A percentile compares a stretch with the other conserved stretches of the same genome.
Conservation (phyloP, 2,797 vertebrate species). For the Emydoidea blandingii region DNA sequence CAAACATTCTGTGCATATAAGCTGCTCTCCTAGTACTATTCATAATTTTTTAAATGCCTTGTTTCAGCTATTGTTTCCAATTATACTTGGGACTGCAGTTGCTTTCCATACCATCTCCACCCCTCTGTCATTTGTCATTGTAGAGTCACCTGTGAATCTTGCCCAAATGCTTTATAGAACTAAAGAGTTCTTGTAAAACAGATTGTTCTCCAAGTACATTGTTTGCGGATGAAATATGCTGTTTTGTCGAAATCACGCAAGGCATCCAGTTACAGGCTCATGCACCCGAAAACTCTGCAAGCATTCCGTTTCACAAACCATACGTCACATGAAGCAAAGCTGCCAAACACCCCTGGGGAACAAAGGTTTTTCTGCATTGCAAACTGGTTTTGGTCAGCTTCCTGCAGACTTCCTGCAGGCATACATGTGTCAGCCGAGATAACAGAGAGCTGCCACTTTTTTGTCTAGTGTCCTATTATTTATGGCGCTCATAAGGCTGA, state of each 20-base stretch:
- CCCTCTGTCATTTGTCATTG: neutral
- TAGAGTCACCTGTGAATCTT: neutral
- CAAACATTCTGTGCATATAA: neutral
- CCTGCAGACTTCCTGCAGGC: neutral
- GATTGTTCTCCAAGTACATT: accelerated
- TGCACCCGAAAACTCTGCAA: accelerated
- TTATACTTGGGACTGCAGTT: neutral
- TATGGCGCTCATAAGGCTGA: neutral
- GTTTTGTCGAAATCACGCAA: neutral
- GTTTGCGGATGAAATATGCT: accelerated
- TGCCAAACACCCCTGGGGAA: neutral
- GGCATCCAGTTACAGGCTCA: neutral
- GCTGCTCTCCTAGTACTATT: neutral
- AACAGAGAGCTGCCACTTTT: neutral
- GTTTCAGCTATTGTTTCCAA: neutral
- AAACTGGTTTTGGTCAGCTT: accelerated
- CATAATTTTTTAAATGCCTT: accelerated
- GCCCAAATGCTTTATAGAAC: neutral
- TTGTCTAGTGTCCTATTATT: neutral
- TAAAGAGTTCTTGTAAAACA: neutral
- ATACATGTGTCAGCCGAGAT: neutral
- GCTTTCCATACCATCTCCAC: neutral
- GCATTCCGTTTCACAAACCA: neutral
- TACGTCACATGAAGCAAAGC: accelerated
- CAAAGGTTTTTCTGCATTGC: neutral